phyloP scores from a whole-genome alignment of 2,113 vertebrate genomes.

The Macrotis lagotis region DNA sequence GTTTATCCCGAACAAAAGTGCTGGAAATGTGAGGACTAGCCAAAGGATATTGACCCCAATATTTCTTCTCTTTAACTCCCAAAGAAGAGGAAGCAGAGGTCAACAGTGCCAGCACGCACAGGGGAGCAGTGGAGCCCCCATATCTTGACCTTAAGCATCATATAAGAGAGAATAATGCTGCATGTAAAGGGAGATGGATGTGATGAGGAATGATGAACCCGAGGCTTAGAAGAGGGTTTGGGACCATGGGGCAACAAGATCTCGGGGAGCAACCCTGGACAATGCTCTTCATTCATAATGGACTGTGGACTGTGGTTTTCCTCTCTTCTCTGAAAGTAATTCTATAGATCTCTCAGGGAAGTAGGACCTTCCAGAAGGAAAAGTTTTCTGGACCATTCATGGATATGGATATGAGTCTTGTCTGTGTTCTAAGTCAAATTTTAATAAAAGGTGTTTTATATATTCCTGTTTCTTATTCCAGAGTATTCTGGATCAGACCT shows the following conservation, averaged over 20 bases:
- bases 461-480: neutral
- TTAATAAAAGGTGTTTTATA: neutral
- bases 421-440: neutral
- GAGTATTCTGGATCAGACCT: neutral
- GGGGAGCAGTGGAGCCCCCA: too few species aligned
- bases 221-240: neutral
- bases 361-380: neutral
- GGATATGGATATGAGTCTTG: neutral
- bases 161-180: neutral
- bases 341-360: neutral
- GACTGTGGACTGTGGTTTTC: neutral
- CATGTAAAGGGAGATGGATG: neutral
- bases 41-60: neutral
- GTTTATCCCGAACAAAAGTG: too few species aligned
- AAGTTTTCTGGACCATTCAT: neutral
- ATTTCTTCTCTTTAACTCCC: neutral
- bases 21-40: neutral
- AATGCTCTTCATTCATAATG: neutral
- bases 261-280: neutral
- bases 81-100: neutral
- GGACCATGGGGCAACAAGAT: neutral
- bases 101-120: neutral
- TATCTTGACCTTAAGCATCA: neutral
- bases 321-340: neutral
- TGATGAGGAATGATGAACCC: neutral